These are phyloP conservation scores for Drosophila hydei DNA, from an alignment of 1,140 invertebrate genomes.

Conservation along the genomic window DNA sequence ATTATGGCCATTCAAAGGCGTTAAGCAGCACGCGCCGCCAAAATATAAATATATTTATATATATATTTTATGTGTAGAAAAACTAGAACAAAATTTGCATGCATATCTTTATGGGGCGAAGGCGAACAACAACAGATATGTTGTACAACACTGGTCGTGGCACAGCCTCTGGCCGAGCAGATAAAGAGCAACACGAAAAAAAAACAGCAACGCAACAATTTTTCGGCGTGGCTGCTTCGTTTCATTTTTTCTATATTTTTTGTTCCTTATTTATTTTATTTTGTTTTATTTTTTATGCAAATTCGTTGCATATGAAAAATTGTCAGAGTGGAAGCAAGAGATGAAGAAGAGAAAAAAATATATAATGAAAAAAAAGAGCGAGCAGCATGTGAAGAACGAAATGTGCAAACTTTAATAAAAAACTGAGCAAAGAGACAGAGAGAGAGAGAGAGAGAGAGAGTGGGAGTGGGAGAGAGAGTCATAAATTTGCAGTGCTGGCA, in stretches of 20 bases:
- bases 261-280: constrained; percentile 21
- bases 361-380: constrained; percentile 13
- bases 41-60: neutral
- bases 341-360: neutral
- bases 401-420: constrained; percentile 77
- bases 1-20: constrained; percentile 59
- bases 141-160: constrained; percentile 28
- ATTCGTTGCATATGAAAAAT: constrained; percentile 79
- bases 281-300: constrained; percentile 77
- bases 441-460: neutral
- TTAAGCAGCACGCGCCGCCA: constrained; percentile 25
- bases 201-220: constrained; percentile 74
- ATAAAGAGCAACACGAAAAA: constrained; percentile 60
- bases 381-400: constrained; percentile 58
- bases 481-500: constrained; percentile 65
- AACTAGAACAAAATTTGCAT: constrained; percentile 74
- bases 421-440: constrained; percentile 22
- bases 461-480: constrained; percentile 15
- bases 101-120: constrained; percentile 58
- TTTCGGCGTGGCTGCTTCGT: constrained; percentile 54
- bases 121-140: constrained; percentile 43
- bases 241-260: constrained; percentile 40
- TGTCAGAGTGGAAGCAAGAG: constrained; percentile 40
- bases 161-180: constrained; percentile 5
- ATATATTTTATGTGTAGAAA: constrained; percentile 2